A percentile compares a stretch with the other conserved stretches of the same genome.
Evolutionary conservation across 2,113 vertebrate species (phyloP).

Genomic region (Recurvirostra avosetta): DNA sequence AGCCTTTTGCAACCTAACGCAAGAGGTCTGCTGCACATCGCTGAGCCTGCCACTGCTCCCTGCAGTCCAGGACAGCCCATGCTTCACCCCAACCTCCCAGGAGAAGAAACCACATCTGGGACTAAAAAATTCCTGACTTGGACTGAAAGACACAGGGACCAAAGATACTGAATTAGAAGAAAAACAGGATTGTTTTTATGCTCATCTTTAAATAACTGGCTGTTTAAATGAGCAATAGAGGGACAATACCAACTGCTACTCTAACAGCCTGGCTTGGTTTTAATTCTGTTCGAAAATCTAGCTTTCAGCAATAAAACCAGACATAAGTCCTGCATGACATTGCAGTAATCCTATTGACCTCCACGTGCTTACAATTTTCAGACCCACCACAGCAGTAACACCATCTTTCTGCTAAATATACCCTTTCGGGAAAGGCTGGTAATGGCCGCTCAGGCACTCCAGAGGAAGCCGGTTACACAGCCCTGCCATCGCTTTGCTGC

Average conservation of each 20-base stretch:
- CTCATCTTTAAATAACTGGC: background rate
- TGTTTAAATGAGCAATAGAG: background rate
- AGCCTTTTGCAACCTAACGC: background rate
- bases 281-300: background rate
- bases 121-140: background rate
- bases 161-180: background rate
- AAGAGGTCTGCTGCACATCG: accelerated
- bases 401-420: background rate
- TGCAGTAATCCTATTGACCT: background rate
- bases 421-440: background rate
- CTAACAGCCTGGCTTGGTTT: background rate
- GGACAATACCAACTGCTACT: background rate
- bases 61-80: background rate
- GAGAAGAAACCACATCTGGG: background rate
- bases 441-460: background rate
- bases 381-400: background rate
- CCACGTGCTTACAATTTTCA: background rate
- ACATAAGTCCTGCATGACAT: too few relatives aligned
- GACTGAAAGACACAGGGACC: background rate
- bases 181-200: background rate
- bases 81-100: background rate
- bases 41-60: background rate
- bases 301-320: background rate
- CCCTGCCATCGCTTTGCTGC: background rate
- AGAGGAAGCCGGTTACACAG: accelerated